These are phyloP conservation scores for Actias luna DNA, from an alignment of 2,888 invertebrate genomes.

Conservation along the genomic window DNA sequence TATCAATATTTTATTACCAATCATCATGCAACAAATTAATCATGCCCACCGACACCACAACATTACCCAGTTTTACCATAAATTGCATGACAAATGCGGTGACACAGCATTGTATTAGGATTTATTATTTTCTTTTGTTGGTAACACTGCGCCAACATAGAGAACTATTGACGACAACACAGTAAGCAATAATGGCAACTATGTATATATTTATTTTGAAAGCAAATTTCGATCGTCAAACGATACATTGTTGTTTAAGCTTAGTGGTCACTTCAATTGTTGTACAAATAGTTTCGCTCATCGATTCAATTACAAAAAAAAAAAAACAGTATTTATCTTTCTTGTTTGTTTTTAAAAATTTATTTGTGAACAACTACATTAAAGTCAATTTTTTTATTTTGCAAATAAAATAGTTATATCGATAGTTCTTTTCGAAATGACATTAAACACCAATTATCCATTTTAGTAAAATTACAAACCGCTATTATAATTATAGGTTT, in stretches of 20 bases:
- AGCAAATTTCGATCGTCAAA: slow-evolving; percentile 40
- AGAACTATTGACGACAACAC: slow-evolving; percentile 39
- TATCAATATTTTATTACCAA: slow-evolving; percentile 13
- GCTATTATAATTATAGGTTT: not conserved
- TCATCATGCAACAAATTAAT: slow-evolving; percentile 15
- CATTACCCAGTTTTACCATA: slow-evolving; percentile 35
- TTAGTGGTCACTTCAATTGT: slow-evolving; percentile 49
- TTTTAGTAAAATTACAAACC: not conserved
- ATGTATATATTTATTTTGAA: slow-evolving; percentile 62
- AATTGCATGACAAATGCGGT: slow-evolving; percentile 77
- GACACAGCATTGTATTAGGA: slow-evolving; percentile 65
- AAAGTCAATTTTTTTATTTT: too few relatives aligned
- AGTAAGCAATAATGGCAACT: slow-evolving; percentile 52
- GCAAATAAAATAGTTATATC: not conserved
- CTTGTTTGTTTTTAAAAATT: not conserved
- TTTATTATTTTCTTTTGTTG: slow-evolving; percentile 74
- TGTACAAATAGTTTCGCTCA: slow-evolving; percentile 39
- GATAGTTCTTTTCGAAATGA: not conserved
- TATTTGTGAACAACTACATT: not conserved
- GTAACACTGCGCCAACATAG: slow-evolving; percentile 38
- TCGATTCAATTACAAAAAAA: not conserved
- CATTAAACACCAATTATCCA: not conserved
- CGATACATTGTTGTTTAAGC: slow-evolving; percentile 41
- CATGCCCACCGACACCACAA: slow-evolving; percentile 13
- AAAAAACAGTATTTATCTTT: not conserved